Evolutionary conservation across 2,113 vertebrate genomes (phyloP).

Genomic region (Columba livia): DNA sequence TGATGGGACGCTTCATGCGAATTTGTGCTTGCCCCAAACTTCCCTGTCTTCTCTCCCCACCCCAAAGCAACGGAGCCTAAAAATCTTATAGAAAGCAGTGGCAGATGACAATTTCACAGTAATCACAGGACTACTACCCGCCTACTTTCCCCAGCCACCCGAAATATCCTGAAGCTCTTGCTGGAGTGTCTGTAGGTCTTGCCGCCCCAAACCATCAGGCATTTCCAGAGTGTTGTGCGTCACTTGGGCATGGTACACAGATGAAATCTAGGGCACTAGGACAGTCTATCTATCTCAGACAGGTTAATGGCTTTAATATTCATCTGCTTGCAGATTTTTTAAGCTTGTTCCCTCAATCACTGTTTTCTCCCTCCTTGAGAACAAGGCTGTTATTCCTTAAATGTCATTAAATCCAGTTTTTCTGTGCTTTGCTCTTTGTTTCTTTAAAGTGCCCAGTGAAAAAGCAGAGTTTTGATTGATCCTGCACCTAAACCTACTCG

Average conservation of each 20-base stretch:
- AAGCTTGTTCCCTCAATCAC: not conserved
- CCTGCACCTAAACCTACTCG: not conserved
- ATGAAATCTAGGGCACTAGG: not conserved
- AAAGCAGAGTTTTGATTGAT: not conserved
- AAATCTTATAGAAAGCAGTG: not conserved
- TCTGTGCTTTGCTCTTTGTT: not conserved
- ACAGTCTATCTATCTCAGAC: not conserved
- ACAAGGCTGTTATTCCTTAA: not conserved
- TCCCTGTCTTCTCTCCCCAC: not conserved
- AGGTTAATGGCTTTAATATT: not conserved
- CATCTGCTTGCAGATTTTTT: not conserved
- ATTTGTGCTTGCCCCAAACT: not conserved
- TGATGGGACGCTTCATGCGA: fast-evolving
- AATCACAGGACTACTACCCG: not conserved
- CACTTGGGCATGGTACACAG: fast-evolving
- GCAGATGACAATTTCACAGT: not conserved
- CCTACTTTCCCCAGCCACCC: not conserved
- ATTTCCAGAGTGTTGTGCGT: fast-evolving
- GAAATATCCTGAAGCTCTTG: not conserved
- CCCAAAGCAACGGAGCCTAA: not conserved
- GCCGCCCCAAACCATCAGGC: not conserved
- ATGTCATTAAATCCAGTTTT: not conserved
- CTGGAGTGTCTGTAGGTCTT: fast-evolving
- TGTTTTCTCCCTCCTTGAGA: not conserved
- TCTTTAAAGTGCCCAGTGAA: not conserved